These are phyloP conservation scores for Rhagophthalmus giganteus DNA, from an alignment of 2,888 invertebrate genomes.

Conservation along the genomic window DNA sequence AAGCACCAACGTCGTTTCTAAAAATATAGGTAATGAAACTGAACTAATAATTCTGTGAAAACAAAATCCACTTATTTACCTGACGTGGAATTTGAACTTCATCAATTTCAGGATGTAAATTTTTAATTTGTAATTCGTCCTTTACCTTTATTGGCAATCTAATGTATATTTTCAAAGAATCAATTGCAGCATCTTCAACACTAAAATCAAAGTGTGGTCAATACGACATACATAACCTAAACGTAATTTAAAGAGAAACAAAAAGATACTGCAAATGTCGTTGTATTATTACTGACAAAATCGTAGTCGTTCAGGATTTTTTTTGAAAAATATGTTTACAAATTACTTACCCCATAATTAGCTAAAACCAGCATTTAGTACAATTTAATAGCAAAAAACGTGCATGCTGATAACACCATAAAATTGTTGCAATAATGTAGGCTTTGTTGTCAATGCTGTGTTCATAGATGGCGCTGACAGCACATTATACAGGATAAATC, in stretches of 20 bases:
- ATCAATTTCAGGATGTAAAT: slow-evolving; percentile 47
- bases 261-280: not conserved
- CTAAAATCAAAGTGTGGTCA: slow-evolving; percentile 1
- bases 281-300: not conserved
- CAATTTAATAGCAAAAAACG: not conserved
- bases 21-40: too few species aligned
- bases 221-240: slow-evolving; percentile 12
- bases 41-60: not conserved
- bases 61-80: slow-evolving; percentile 34
- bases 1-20: too few species aligned
- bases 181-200: slow-evolving; percentile 7
- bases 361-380: slow-evolving; percentile 11
- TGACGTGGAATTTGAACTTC: slow-evolving; percentile 44
- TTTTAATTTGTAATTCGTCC: slow-evolving; percentile 43
- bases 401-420: too few species aligned
- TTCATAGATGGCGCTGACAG: too few species aligned
- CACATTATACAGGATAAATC: too few species aligned
- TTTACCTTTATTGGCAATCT: slow-evolving; percentile 45
- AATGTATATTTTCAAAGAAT: slow-evolving; percentile 41
- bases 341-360: slow-evolving; percentile 22
- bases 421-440: too few species aligned
- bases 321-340: not conserved
- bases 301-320: not conserved
- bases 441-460: too few species aligned
- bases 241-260: slow-evolving; percentile 8